Base-by-base conservation (phyloP, 2,113 vertebrate species). In the Oxyruncus cristatus region DNA sequence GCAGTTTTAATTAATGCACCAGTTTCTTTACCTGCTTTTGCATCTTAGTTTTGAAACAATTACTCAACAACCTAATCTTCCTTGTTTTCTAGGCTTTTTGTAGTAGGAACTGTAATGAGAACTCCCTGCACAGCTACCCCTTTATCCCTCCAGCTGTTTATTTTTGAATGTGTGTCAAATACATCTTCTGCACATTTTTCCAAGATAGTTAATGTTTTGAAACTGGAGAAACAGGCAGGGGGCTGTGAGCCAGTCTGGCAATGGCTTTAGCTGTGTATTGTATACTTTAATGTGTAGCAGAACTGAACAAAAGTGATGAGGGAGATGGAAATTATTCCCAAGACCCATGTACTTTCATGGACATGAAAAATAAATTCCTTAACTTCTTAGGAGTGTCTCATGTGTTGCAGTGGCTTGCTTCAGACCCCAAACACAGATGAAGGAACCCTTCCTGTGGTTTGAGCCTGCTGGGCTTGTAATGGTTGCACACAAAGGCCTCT, bases 331-430 rank as follows among this genome's bases (percentile, higher is more conserved):
- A 47, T 35, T 89, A 33, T 89, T 94, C 66, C 73, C 59, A 81
- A 62, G 53, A 49, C n/a, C 53, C 24, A 9, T 32, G 56, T 75
- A 33, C 49, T 62, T 87, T 73, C 26, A 42, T 39, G 37, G 63
- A 72, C 41, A 73, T 76, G 81, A 76, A 93, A 85, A 95, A 91
- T 55, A 96, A 85, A 66, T 90, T 83, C 11, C 42, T 88, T 89
- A 80, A 66, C 62, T 66, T 89, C 87, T 94, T n/a, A 79, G 49
- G 61, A 85, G n/a, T 87, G 20, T 46, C 49, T 82, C 0, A 1
- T 75, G 27, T 68, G 33, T 61, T 84, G 50, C 42, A 67, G 35
- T 63, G 84, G 21, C 35, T 93, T 91, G 39, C 44, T 53, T 87
- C 35, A 91, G 27, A 68, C 20, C 32, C 22, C 26, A 53, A 10